Evolutionary conservation across 2,797 vertebrate species (phyloP), one percentile per base, ranked within the genome.

Genomic region (Sebastiscus albofasciatus): DNA sequence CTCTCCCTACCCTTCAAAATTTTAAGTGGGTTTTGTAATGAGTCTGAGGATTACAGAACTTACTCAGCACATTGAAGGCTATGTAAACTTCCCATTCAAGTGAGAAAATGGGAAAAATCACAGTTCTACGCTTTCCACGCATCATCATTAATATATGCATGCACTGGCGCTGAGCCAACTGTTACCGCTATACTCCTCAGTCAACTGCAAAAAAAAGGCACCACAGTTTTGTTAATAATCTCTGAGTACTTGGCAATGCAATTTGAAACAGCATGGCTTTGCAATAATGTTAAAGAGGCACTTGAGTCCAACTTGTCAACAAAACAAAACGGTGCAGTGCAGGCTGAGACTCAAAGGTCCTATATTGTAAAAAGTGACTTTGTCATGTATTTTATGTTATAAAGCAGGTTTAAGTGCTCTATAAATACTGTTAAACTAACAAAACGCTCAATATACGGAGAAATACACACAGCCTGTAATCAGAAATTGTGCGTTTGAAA

Each of bases 261-360:
- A 73, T 88, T 81, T 77, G 56, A 90, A 89, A 81, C 78, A 79
- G 73, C 75, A 27, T 79, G 83, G 82, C 78, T 89, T 81, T 88
- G 81, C 79, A 87, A 66, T 92, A 86, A 89, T 90, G 79, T 87
- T 83, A 64, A 77, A 84, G 78, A 87, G 82, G 66, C 77, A 84
- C 86, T 91, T 69, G 71, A 84, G 87, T 84, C 75, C 34, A 65
- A 79, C 72, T 83, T 86, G 79, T 90, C 83, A 85, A 87, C 54
- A 83, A 39, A 87, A 83, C 81, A 83, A 82, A 86, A 75, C 77
- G 29, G n/a, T 26, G 60, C 29, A 33, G n/a, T 58, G 31, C 61
- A 73, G 64, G 4, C 4, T 33, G 49, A 67, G 52, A 74, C 29
- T 42, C 2, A 42, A 42, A 42, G 39, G 39, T 42, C 14, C 14